Conservation (phyloP, 2,797 vertebrate species). For the Sciurus vulgaris region DNA sequence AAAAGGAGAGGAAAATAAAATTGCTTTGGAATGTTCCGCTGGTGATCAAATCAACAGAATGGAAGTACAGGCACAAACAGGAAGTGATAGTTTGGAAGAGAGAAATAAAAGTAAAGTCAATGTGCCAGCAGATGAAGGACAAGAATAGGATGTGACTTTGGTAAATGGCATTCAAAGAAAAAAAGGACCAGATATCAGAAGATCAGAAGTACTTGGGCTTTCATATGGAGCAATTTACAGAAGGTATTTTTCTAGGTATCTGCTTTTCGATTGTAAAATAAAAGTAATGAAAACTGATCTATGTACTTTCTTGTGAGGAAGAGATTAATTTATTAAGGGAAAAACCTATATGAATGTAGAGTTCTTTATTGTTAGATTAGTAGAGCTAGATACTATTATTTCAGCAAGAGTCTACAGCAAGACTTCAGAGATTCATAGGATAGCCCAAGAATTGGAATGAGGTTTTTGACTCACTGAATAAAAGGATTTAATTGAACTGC, state of each 20-base stretch:
- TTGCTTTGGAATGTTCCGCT: constrained; percentile 61
- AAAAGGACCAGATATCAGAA: constrained; percentile 23
- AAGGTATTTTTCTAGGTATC: constrained; percentile 44
- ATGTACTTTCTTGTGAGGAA: neutral
- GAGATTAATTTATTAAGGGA: constrained; percentile 38
- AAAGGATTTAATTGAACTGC: constrained; percentile 40
- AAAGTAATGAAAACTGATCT: constrained; percentile 23
- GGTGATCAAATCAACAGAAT: constrained; percentile 34
- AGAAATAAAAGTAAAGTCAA: neutral
- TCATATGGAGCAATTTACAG: constrained; percentile 38
- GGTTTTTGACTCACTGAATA: constrained; percentile 67
- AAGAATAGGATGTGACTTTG: neutral
- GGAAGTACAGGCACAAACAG: neutral
- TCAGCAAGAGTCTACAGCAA: neutral
- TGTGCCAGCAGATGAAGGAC: neutral
- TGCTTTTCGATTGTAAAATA: constrained; percentile 58
- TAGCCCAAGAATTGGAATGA: constrained; percentile 14
- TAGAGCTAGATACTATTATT: neutral
- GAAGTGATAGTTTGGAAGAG: constrained; percentile 55
- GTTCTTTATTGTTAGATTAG: constrained; percentile 6
- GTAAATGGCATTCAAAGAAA: neutral
- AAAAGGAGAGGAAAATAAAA: constrained; percentile 56
- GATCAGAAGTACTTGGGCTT: neutral
- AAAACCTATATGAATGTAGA: neutral
- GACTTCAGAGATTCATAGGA: constrained; percentile 25